phyloP scores from a whole-genome alignment of 2,113 vertebrate genomes.

The Equus przewalskii region DNA sequence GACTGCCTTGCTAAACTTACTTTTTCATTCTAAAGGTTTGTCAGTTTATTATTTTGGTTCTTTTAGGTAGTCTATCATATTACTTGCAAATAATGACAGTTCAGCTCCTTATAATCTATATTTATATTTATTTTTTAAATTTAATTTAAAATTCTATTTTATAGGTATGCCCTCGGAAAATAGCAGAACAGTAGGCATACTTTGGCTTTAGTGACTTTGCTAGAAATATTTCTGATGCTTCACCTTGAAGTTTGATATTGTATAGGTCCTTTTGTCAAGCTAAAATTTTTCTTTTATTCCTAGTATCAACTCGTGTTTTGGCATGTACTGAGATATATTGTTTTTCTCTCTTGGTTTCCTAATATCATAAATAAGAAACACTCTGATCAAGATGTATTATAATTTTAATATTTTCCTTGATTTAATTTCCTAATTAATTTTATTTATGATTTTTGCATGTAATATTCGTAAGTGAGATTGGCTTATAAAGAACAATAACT shows the following conservation, averaged over 20 bases:
- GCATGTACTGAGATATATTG: not conserved
- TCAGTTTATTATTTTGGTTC: conserved; percentile 40
- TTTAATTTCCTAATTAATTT: not conserved
- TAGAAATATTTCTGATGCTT: conserved; percentile 46
- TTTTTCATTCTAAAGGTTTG: not conserved
- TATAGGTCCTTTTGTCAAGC: not conserved
- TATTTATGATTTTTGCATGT: conserved; percentile 7
- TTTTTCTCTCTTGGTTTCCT: conserved; percentile 29
- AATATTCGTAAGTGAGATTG: conserved; percentile 24
- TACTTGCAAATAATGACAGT: conserved; percentile 5
- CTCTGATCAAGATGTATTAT: not conserved
- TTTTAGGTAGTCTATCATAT: not conserved
- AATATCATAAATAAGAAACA: conserved; percentile 2
- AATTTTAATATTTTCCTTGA: conserved; percentile 5
- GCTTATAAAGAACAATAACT: conserved; percentile 1
- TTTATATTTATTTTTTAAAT: not conserved
- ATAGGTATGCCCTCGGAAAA: not conserved
- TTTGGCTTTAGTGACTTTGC: not conserved
- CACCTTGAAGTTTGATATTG: not conserved
- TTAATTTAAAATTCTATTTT: not conserved
- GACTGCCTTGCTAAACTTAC: not conserved
- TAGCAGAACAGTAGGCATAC: not conserved
- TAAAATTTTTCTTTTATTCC: not conserved
- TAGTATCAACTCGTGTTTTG: not conserved
- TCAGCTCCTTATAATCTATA: not conserved